Conservation (phyloP, 2,797 vertebrate species). For the Enteromius radiatus region DNA sequence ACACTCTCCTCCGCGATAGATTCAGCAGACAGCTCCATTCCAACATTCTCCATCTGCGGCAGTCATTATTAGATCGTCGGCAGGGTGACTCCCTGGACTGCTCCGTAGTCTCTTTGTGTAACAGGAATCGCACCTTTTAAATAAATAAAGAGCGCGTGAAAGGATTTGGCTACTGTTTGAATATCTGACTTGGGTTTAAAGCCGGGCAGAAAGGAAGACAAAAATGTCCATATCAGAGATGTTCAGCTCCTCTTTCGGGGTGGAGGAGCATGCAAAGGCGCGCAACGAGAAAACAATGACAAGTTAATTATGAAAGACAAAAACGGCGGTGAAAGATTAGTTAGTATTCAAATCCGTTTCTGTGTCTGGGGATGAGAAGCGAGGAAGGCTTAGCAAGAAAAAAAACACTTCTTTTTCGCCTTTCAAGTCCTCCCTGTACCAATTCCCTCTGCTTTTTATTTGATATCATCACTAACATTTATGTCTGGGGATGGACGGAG, state of each 20-base stretch:
- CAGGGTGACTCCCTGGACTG: constrained; percentile 67
- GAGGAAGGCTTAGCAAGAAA: constrained; percentile 50
- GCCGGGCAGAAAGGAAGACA: constrained; percentile 27
- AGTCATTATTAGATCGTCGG: constrained; percentile 76
- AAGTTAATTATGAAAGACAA: constrained; percentile 63
- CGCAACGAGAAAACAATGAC: constrained; percentile 59
- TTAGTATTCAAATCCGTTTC: constrained; percentile 63
- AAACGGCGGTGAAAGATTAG: constrained; percentile 58
- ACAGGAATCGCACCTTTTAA: constrained; percentile 40
- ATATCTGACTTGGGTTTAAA: constrained; percentile 32
- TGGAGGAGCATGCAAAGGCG: constrained; percentile 39
- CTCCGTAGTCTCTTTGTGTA: constrained; percentile 40
- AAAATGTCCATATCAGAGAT: constrained; percentile 50
- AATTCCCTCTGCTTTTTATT: constrained; percentile 67
- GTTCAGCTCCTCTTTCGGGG: constrained; percentile 45
- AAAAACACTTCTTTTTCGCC: constrained; percentile 67
- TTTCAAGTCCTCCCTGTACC: constrained; percentile 72
- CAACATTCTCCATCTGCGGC: constrained; percentile 77
- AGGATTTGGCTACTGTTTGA: constrained; percentile 29
- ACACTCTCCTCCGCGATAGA: constrained; percentile 73
- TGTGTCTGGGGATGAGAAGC: constrained; percentile 57
- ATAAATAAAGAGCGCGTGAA: constrained; percentile 35
- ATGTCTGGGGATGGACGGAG: constrained; percentile 75
- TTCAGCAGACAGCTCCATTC: constrained; percentile 72
- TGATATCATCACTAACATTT: constrained; percentile 71